Evolutionary conservation across 2,888 invertebrate species (phyloP), one percentile per base, ranked within the genome.

Genomic region (Onchidella celtica): DNA sequence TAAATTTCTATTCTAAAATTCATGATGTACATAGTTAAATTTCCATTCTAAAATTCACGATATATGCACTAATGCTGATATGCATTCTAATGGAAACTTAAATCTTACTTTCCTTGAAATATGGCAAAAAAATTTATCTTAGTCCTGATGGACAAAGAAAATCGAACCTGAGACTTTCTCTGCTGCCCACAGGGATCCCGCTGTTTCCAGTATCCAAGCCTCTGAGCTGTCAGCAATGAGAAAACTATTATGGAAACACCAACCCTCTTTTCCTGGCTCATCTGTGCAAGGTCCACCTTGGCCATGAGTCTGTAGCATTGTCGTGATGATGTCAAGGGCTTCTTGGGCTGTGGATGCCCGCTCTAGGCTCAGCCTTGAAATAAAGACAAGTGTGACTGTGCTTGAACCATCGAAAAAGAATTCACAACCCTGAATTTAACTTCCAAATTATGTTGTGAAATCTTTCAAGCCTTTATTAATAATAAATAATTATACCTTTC

Each of bases 201-300:
- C 95, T 32, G 96, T 96, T 92, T 97, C 97, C 40, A 97, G 91
- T 0, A 96, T 94, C 96, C 96, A 97, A n/a, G 96, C 96, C 87
- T 95, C 95, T 4, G 93, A 94, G 3, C 94, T 92, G 93, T 97
- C 97, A 83, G 96, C 96, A 84, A 96, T 95, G 68, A 97, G 92
- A 91, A 96, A 97, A 68, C 96, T 96, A 90, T 96, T 96, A 92
- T 96, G 96, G 87, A 96, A 95, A 95, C 88, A 94, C 96, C 96
- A 97, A 34, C 95, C 96, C 86, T 95, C 95, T 84, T 95, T 95
- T 69, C 94, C 94, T 27, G 94, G 93, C 82, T 95, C 95, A 84
- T 95, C 95, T 0, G 95, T 95, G 90, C 96, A 96, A 0, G 95
- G 95, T 0, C 96, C 96, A 3, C 96, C 96, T 93, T 95, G 96